These are phyloP conservation scores for Passer montanus DNA, from an alignment of 2,113 vertebrate genomes.

Conservation along the genomic window DNA sequence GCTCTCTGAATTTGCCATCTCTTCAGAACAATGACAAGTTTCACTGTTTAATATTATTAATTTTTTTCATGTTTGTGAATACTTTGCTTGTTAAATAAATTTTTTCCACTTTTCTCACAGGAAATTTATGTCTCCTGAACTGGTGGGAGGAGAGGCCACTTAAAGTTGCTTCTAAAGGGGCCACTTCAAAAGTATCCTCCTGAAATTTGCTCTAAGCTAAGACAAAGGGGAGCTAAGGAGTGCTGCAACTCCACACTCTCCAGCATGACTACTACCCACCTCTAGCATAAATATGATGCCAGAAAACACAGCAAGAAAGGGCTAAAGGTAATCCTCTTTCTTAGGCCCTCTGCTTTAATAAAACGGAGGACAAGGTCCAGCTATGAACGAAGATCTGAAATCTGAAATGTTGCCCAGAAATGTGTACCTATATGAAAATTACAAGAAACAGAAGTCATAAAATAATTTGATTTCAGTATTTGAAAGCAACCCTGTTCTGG, in stretches of 20 bases:
- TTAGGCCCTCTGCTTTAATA: not conserved
- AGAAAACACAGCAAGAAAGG: not conserved
- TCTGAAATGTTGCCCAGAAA: not conserved
- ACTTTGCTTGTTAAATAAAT: not conserved
- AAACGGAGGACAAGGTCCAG: not conserved
- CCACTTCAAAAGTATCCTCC: not conserved
- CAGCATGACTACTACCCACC: fast-evolving
- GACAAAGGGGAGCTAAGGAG: not conserved
- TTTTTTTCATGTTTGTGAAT: not conserved
- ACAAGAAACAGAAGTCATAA: not conserved
- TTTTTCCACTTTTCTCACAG: not conserved
- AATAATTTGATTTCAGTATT: not conserved
- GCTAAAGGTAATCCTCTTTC: not conserved
- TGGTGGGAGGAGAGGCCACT: not conserved
- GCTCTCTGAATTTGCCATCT: not conserved
- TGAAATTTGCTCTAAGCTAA: not conserved
- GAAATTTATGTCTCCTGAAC: not conserved
- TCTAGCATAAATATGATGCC: not conserved
- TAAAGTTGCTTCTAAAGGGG: not conserved
- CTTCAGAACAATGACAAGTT: not conserved
- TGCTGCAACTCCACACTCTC: not conserved
- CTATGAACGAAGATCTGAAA: not conserved
- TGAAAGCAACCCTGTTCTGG: not conserved
- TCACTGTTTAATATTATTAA: not conserved
- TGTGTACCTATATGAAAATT: not conserved